Conservation (phyloP, 1,140 invertebrate species). For the Magallana gigas region DNA sequence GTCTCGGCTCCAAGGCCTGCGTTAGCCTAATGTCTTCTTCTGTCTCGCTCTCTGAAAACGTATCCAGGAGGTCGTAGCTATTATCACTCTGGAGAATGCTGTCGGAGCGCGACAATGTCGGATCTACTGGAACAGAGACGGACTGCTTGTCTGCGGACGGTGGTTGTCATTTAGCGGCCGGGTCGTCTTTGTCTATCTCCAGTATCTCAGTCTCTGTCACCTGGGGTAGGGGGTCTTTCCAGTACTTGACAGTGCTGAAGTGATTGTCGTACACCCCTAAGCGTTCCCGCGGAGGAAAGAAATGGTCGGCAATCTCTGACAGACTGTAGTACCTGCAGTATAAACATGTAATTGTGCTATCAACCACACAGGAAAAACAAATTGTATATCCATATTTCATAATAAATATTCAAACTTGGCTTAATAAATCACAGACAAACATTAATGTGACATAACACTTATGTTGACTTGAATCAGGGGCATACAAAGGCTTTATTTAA, state of each 20-base stretch:
- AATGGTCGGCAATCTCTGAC: slow-evolving; percentile 95
- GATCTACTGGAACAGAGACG: slow-evolving; percentile 24
- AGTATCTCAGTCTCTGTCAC: slow-evolving; percentile 54
- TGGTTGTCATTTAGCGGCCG: slow-evolving; percentile 49
- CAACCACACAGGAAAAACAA: no score
- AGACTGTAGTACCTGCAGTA: slow-evolving; percentile 91
- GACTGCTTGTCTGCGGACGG: slow-evolving; percentile 50
- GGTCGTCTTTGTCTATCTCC: background rate
- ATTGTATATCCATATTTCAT: no score
- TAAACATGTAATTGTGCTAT: no score
- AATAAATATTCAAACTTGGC: no score
- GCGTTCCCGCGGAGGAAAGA: slow-evolving; percentile 87
- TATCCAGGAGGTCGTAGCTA: slow-evolving; percentile 59
- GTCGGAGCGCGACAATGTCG: background rate
- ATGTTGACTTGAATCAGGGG: no score
- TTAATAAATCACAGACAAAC: no score
- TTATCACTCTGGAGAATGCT: slow-evolving; percentile 58
- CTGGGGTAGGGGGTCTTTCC: slow-evolving; percentile 90
- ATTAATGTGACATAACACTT: no score
- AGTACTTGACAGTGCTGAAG: slow-evolving; percentile 93
- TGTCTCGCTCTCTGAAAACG: slow-evolving; percentile 17
- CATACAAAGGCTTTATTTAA: no score
- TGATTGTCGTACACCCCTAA: slow-evolving; percentile 82
- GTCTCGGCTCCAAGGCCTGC: slow-evolving; percentile 19
- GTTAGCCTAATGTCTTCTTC: slow-evolving; percentile 4